Conservation (phyloP, 2,888 invertebrate species). For the Aplocera efformata region DNA sequence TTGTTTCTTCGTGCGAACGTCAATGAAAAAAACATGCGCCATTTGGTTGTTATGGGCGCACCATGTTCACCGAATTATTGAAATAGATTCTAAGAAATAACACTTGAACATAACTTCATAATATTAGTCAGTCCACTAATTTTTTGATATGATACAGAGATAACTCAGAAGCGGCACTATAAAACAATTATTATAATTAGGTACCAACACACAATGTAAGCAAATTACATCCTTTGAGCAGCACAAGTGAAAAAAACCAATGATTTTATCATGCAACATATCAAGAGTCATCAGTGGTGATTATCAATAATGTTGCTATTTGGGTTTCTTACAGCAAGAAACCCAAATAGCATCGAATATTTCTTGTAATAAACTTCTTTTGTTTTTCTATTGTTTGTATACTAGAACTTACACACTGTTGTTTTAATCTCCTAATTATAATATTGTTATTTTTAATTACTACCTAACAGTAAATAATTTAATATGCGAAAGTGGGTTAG, state of each 20-base stretch:
- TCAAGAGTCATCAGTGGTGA: neutral
- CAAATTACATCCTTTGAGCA: slow-evolving; percentile 45
- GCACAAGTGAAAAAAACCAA: slow-evolving; percentile 35
- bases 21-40: no score
- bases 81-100: slow-evolving; percentile 17
- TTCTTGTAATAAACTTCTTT: no score
- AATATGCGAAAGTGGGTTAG: no score
- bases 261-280: slow-evolving; percentile 14
- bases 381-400: no score
- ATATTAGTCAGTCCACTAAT: slow-evolving; percentile 3
- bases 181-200: slow-evolving; percentile 49
- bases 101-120: slow-evolving; percentile 18
- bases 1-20: no score
- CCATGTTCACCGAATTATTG: slow-evolving; percentile 2
- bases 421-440: no score
- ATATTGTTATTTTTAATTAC: no score
- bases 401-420: no score
- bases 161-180: slow-evolving; percentile 43
- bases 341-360: no score
- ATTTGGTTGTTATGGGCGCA: neutral
- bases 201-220: slow-evolving; percentile 35
- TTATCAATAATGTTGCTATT: no score
- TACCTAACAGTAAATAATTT: no score
- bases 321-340: no score
- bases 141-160: slow-evolving; percentile 43